Conservation (phyloP, 2,113 vertebrate genomes). For the Propithecus coquereli region DNA sequence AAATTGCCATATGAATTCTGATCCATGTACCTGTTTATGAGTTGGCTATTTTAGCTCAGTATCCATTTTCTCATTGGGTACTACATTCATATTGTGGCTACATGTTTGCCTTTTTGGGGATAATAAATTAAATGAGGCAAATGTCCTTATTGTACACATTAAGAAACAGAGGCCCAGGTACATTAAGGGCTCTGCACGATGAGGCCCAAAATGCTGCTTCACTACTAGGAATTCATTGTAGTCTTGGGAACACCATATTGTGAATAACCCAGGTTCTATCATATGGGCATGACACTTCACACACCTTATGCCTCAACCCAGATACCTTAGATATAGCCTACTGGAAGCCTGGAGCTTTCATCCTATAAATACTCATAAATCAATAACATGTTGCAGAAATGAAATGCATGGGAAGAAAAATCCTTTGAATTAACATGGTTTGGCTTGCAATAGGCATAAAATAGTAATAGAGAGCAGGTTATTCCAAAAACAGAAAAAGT, state of each 20-base stretch:
- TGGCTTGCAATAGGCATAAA: background rate
- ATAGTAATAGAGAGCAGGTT: background rate
- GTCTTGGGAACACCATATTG: rapidly evolving
- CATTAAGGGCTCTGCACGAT: background rate
- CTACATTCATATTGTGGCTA: background rate
- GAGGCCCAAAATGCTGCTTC: background rate
- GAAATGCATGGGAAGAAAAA: background rate
- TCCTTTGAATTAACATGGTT: background rate
- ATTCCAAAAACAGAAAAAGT: background rate
- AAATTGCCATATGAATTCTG: background rate
- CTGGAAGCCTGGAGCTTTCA: background rate
- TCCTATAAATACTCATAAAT: background rate
- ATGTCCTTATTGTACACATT: rapidly evolving
- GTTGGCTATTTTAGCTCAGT: background rate
- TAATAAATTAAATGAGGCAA: background rate
- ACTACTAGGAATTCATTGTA: rapidly evolving
- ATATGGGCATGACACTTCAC: rapidly evolving
- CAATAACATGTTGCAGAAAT: background rate
- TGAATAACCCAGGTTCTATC: background rate
- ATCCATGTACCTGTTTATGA: background rate
- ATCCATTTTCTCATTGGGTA: background rate
- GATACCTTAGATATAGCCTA: background rate
- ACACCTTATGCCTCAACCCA: background rate
- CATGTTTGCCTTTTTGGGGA: background rate
- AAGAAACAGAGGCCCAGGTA: background rate